Evolutionary conservation across 2,888 invertebrate genomes (phyloP).

Genomic region (Onthophagus sagittarius): DNA sequence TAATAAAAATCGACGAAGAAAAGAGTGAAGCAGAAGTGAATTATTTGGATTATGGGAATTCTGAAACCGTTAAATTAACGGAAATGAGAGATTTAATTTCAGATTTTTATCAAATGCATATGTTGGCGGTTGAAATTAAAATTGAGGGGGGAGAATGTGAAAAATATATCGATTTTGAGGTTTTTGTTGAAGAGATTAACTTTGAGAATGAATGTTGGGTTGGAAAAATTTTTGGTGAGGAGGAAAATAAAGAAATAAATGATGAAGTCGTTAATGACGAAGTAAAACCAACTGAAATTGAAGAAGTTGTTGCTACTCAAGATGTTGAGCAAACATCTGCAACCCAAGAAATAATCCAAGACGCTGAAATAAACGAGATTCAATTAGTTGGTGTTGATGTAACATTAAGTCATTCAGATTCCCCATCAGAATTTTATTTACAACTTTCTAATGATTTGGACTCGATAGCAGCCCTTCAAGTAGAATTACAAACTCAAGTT

Average conservation of each 20-base stretch:
- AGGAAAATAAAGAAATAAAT: background rate
- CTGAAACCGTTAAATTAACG: constrained; percentile 55
- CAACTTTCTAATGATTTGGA: constrained; percentile 59
- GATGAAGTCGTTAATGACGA: background rate
- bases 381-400: constrained; percentile 50
- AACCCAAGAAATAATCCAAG: no score
- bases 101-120: constrained; percentile 37
- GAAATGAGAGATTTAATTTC: constrained; percentile 34
- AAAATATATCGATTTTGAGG: constrained; percentile 37
- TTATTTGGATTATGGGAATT: constrained; percentile 70
- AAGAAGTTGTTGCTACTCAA: background rate
- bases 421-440: constrained; percentile 72
- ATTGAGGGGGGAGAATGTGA: constrained; percentile 14
- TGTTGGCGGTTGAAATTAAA: constrained; percentile 35
- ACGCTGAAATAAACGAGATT: background rate
- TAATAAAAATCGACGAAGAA: constrained; percentile 32
- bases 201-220: constrained; percentile 51
- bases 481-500: constrained; percentile 60
- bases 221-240: constrained; percentile 26
- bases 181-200: constrained; percentile 49
- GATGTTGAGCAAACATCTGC: background rate
- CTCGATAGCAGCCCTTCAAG: constrained; percentile 59
- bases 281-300: background rate
- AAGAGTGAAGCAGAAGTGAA: constrained; percentile 53
- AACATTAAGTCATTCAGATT: constrained; percentile 68